These are phyloP conservation scores for Rutilus rutilus DNA, from an alignment of 2,113 vertebrate genomes.

Conservation along the genomic window DNA sequence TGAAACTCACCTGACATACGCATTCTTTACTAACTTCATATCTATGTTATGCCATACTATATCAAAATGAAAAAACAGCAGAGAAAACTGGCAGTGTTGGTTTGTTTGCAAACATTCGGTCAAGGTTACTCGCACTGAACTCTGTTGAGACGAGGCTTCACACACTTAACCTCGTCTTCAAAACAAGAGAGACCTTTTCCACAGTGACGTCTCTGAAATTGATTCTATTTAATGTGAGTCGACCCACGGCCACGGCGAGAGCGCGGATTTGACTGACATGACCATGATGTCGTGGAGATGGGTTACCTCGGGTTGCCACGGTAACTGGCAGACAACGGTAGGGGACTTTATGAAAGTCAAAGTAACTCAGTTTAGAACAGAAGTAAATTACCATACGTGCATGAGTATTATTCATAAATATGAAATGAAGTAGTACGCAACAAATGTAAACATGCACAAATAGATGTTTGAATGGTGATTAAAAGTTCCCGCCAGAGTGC, in stretches of 20 bases:
- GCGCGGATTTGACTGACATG: constrained; percentile 1
- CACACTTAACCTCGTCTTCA: not conserved
- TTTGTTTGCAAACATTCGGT: not conserved
- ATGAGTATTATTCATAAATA: not conserved
- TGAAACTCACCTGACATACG: no score
- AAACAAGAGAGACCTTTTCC: constrained; percentile 8
- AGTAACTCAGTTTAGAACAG: not conserved
- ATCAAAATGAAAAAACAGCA: not conserved
- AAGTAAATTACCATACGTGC: not conserved
- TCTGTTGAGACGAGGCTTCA: not conserved
- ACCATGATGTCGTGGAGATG: constrained; percentile 39
- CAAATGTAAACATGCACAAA: not conserved
- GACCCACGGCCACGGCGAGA: not conserved
- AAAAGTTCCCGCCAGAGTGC: not conserved
- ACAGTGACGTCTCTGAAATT: not conserved
- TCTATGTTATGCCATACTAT: not conserved
- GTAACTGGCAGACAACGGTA: constrained; percentile 29
- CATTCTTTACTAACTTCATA: not conserved
- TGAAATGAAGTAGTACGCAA: not conserved
- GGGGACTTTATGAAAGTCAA: constrained; percentile 39
- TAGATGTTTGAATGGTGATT: not conserved
- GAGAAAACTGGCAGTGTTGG: not conserved
- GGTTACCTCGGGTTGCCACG: constrained; percentile 38
- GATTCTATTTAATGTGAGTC: constrained; percentile 2
- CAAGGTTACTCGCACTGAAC: not conserved